A percentile compares a stretch with the other conserved stretches of the same genome.
Conservation (phyloP, 2,113 vertebrate genomes). For the Malurus melanocephalus region DNA sequence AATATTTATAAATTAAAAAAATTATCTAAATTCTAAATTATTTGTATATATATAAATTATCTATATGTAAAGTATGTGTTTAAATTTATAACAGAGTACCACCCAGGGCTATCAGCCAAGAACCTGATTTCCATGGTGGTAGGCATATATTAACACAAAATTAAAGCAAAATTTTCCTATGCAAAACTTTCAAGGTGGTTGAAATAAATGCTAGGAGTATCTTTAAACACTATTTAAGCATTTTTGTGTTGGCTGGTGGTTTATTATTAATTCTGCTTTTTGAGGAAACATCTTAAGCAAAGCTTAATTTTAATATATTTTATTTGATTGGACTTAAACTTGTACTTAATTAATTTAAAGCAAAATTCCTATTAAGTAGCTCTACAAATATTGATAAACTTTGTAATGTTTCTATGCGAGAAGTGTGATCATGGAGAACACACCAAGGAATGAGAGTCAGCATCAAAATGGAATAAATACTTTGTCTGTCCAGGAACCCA, state of each 20-base stretch:
- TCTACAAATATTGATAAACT: slow-evolving; percentile 23
- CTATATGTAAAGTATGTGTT: neutral
- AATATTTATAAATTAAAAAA: too few species aligned
- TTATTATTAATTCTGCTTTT: neutral
- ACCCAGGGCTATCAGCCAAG: neutral
- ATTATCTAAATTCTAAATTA: neutral
- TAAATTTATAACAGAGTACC: neutral
- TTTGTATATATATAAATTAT: neutral
- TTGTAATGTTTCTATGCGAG: slow-evolving; percentile 29
- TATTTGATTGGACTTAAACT: neutral
- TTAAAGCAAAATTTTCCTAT: neutral
- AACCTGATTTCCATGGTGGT: neutral
- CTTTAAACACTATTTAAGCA: neutral
- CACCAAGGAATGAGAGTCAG: slow-evolving; percentile 41
- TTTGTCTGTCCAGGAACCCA: slow-evolving; percentile 19
- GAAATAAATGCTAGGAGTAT: neutral
- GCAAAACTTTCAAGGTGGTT: neutral
- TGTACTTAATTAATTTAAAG: neutral
- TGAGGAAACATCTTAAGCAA: neutral
- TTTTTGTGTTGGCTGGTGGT: neutral
- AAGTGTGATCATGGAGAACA: slow-evolving; percentile 17
- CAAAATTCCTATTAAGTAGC: neutral
- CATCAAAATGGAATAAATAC: slow-evolving; percentile 31
- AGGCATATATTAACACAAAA: neutral
- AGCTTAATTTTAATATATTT: neutral